Percentiles rank a stretch among this genome's conserved stretches.
Evolutionary conservation across 1,140 invertebrate genomes (phyloP).

Genomic region (Magallana angulata): DNA sequence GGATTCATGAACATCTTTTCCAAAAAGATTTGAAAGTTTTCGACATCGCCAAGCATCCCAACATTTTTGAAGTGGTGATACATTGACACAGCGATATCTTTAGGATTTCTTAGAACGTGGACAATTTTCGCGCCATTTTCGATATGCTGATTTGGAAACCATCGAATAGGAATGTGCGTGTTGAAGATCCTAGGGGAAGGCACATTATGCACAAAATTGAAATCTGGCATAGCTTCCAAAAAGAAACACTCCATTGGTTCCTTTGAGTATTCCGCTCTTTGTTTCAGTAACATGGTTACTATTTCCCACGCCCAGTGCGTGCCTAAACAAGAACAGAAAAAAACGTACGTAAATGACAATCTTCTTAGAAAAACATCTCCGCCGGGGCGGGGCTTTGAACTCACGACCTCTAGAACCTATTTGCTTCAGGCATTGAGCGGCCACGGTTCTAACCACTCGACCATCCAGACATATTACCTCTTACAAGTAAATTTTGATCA

Average conservation of each 20-base stretch:
- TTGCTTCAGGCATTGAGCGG: no score
- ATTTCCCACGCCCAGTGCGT: constrained; percentile 54
- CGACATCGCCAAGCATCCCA: not conserved
- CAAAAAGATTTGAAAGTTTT: not conserved
- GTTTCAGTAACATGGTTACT: constrained; percentile 42
- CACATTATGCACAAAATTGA: constrained; percentile 35
- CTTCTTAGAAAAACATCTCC: no score
- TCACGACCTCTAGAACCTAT: no score
- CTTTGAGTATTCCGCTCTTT: constrained; percentile 37
- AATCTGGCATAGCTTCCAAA: constrained; percentile 50
- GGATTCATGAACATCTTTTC: not conserved
- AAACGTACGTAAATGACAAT: no score
- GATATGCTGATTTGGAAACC: constrained; percentile 46
- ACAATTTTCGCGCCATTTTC: constrained; percentile 53
- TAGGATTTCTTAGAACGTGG: constrained; percentile 60
- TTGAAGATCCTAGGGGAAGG: constrained; percentile 55
- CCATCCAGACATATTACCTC: no score
- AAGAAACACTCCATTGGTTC: constrained; percentile 49
- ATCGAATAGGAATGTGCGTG: constrained; percentile 51
- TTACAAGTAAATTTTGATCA: no score
- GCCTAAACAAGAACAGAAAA: constrained; percentile 25
- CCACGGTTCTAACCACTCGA: no score
- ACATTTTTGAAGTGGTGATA: constrained; percentile 35
- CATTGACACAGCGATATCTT: constrained; percentile 58
- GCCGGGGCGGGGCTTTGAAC: no score